These are phyloP conservation scores for Masticophis lateralis DNA, from an alignment of 2,797 vertebrate species.

Conservation along the genomic window DNA sequence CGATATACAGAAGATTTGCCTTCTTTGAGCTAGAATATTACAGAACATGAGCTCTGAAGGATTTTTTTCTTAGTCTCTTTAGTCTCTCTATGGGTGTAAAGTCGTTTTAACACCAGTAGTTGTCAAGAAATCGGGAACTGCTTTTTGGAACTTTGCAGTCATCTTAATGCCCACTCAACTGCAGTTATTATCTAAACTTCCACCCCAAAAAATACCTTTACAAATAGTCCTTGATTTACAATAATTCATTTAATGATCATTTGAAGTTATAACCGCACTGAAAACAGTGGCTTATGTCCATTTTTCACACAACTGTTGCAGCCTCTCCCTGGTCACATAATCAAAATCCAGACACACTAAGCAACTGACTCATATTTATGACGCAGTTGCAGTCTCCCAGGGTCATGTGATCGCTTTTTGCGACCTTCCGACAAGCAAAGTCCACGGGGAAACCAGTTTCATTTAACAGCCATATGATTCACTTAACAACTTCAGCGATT, in stretches of 20 bases:
- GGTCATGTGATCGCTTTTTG: neutral
- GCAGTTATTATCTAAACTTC: neutral
- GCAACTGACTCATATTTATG: neutral
- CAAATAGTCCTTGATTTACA: neutral
- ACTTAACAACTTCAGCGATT: too few species aligned
- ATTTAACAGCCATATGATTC: neutral
- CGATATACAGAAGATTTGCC: neutral
- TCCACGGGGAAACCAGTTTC: neutral
- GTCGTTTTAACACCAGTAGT: too few species aligned
- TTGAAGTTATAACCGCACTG: neutral
- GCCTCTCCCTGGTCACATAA: neutral
- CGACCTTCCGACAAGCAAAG: neutral
- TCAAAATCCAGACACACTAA: neutral
- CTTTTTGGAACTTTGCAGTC: neutral
- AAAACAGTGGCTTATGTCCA: neutral
- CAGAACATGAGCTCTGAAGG: neutral
- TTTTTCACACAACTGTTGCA: neutral
- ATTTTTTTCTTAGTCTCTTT: neutral
- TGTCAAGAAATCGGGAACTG: neutral
- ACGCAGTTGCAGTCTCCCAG: accelerated
- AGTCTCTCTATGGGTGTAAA: neutral
- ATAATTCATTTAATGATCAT: neutral
- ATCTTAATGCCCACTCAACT: neutral
- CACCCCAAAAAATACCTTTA: neutral
- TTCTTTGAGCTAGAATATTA: neutral